These are phyloP conservation scores for Lamellibrachia satsuma DNA, from an alignment of 2,888 invertebrate genomes.

Conservation along the genomic window DNA sequence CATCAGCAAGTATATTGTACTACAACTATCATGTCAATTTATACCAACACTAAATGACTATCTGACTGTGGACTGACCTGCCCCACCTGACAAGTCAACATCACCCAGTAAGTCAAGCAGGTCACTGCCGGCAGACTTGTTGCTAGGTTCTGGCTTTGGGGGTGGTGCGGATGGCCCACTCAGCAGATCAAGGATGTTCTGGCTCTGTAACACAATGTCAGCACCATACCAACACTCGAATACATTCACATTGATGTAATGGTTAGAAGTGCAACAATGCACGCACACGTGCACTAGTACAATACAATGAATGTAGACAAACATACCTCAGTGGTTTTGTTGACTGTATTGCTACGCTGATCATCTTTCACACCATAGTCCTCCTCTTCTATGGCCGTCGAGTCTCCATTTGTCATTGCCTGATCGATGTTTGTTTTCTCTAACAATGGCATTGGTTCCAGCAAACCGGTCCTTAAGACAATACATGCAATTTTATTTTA, in stretches of 20 bases:
- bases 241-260: background rate
- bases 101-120: slow-evolving; percentile 84
- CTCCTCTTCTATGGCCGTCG: background rate
- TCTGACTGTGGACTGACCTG: background rate
- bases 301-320: no score
- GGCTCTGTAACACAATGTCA: slow-evolving; percentile 49
- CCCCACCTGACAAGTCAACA: slow-evolving; percentile 43
- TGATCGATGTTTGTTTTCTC: slow-evolving; percentile 68
- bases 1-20: no score
- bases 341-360: slow-evolving; percentile 22
- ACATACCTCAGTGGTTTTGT: slow-evolving; percentile 14
- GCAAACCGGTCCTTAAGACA: slow-evolving; percentile 74
- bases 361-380: slow-evolving; percentile 21
- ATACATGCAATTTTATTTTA: background rate
- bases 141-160: slow-evolving; percentile 68
- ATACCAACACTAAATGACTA: background rate
- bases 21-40: background rate
- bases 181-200: slow-evolving; percentile 80
- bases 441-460: slow-evolving; percentile 98
- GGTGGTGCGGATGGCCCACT: slow-evolving; percentile 66
- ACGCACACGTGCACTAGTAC: background rate
- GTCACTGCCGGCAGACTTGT: slow-evolving; percentile 70
- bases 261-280: background rate
- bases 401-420: slow-evolving; percentile 49
- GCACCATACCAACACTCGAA: background rate